Evolutionary conservation across 2,113 vertebrate species (phyloP), one percentile per base, ranked within the genome.

Genomic region (Aix galericulata): DNA sequence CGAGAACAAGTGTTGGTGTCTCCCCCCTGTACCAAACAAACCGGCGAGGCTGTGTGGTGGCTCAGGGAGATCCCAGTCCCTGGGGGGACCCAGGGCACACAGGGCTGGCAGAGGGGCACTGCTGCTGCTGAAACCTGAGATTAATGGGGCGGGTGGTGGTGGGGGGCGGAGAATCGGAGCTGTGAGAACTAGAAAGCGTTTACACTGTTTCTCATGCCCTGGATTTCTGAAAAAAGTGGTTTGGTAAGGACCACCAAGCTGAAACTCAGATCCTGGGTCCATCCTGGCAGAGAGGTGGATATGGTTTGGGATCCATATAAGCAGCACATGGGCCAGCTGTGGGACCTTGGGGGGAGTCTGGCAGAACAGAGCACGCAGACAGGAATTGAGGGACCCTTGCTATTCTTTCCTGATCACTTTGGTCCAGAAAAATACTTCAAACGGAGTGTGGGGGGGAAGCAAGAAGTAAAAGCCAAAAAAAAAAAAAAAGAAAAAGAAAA

Each of bases 381-480:
- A 77, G 72, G 67, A 86, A 50, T 25, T 13, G 13, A 44, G 68
- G 74, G 85, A 68, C 20, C 32, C 18, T 0, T 5, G 9, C 17
- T 72, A 3, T 7, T 77, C 36, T 55, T 82, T 48, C n/a, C 60
- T 50, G n/a, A 83, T 64, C 21, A 80, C 50, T 32, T 86, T 48
- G 53, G 62, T 42, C 62, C 60, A 64, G 60, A 81, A 84, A 94
- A 95, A 60, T 21, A 46, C 73, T 86, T 67, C 76, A 63, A 11
- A 48, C 9, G 8, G 40, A 40, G 40, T 44, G 42, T 18, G 44
- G 44, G 46, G 20, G 46, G 46, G 10, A 6, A 48, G 42, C 21
- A 64, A 60, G 23, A 91, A 85, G 17, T 20, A 63, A 77, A 56
- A 91, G 82, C 79, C 52, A 90, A 83, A 87, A 83, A 87, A 91